Base-by-base conservation (phyloP, 1,140 invertebrate genomes). In the Harpegnathos saltator region DNA sequence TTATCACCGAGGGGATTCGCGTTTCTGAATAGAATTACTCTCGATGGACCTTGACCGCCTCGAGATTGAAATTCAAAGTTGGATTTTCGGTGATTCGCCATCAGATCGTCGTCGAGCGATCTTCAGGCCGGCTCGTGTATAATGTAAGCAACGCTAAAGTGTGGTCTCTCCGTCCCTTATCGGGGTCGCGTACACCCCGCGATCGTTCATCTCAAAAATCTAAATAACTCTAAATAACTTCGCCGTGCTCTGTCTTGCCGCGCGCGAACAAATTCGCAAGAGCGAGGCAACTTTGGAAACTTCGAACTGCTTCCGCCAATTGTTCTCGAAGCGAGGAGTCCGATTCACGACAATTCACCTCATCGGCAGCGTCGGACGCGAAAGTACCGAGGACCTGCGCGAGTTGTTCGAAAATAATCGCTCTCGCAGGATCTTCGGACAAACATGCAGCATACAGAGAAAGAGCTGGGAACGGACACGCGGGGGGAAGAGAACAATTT, bases 41-140 rank as follows among this genome's bases (percentile, higher is more conserved):
- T 33, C 50, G 81, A 59, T 80, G 72, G 69, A 65, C 90, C 90
- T 91, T 91, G 86, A 91, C 85, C 86, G 83, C 54, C 68, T 84
- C 85, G 82, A 82, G 80, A 91, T 91, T 91, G 89, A 91, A 92
- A 91, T 92, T 91, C 91, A 91, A 88, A 90, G 87, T 91, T 85
- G 83, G 73, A 90, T 89, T 88, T 91, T 90, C 85, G 78, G 85
- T 54, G 75, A 80, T 75, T 82, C n/a, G 75, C 80, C 85, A 89
- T 89, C 89, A 88, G 86, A 92, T 92, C 87, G 86, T 77, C 72
- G 83, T 81, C 84, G 63, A 54, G 78, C 84, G 83, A 61, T 59
- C 61, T 62, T 82, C 78, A 9, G 38, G 84, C 86, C 80, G 73
- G 88, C 84, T 89, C 90, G 91, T 92, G 90, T 89, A 91, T 92